Evolutionary conservation across 2,888 invertebrate genomes (phyloP).

Genomic region (Nemapogon koenigi): DNA sequence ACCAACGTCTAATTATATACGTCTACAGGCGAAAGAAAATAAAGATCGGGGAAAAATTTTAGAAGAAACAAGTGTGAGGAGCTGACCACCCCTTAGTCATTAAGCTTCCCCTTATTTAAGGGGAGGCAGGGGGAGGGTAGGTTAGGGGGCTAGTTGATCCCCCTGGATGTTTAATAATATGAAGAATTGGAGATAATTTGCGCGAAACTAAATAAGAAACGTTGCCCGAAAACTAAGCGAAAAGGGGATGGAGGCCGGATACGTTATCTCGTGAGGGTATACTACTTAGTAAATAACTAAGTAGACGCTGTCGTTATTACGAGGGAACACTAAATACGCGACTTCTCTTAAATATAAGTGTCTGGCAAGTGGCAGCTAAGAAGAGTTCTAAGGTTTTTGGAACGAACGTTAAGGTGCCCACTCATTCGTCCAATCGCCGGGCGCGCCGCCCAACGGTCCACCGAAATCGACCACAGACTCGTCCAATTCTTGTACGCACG

Average conservation of each 20-base stretch:
- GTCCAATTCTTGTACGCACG: no score
- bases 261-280: conserved; percentile 15
- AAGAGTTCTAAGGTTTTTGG: no score
- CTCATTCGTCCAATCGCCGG: no score
- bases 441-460: no score
- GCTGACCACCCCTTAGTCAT: conserved; percentile 60
- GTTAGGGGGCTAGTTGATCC: conserved; percentile 38
- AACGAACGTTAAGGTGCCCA: no score
- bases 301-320: no score
- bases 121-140: background rate
- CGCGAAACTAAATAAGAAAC: conserved; percentile 66
- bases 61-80: conserved; percentile 58
- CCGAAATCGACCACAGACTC: no score
- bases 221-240: conserved; percentile 62
- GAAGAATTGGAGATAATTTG: conserved; percentile 67
- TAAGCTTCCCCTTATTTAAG: conserved; percentile 33
- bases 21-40: conserved; percentile 54
- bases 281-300: conserved; percentile 9
- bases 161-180: conserved; percentile 64
- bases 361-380: no score
- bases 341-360: no score
- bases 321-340: no score
- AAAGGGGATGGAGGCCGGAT: conserved; percentile 24
- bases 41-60: conserved; percentile 66
- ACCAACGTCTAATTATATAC: conserved; percentile 55